phyloP scores from a whole-genome alignment of 2,888 invertebrate genomes.

The Diarsia mendica region DNA sequence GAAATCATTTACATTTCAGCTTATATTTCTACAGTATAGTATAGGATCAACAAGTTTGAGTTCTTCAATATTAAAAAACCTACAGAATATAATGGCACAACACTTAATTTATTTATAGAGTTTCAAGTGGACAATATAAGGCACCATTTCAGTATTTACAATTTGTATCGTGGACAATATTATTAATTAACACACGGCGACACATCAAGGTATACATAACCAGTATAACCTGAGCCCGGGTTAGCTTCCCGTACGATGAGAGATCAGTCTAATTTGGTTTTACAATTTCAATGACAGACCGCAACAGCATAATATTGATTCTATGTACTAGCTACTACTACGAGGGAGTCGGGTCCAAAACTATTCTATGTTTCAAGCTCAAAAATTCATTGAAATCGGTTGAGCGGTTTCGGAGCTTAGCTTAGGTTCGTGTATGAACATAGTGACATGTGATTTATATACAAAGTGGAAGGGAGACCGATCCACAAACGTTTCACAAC shows the following conservation, averaged over 20 bases:
- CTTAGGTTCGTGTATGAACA: background rate
- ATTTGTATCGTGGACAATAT: slow-evolving; percentile 42
- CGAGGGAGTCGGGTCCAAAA: background rate
- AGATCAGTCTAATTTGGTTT: too few species aligned
- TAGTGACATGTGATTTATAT: background rate
- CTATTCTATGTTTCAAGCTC: background rate
- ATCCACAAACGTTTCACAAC: background rate
- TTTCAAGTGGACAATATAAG: slow-evolving; percentile 76
- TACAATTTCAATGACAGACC: background rate
- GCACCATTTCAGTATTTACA: slow-evolving; percentile 76
- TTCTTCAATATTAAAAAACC: slow-evolving; percentile 34
- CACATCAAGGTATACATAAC: too few species aligned
- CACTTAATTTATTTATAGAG: slow-evolving; percentile 43
- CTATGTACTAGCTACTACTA: background rate
- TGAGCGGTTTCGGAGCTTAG: background rate
- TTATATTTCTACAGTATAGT: slow-evolving; percentile 19
- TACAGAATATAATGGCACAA: slow-evolving; percentile 67
- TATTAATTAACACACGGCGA: background rate
- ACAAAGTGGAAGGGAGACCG: background rate
- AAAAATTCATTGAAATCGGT: background rate
- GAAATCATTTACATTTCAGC: background rate
- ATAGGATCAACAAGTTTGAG: slow-evolving; percentile 18
- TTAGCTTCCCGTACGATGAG: too few species aligned
- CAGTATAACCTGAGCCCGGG: too few species aligned
- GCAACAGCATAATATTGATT: background rate